Evolutionary conservation across 1,140 invertebrate genomes (phyloP).

Genomic region (Macrotrachela quadricornifera): DNA sequence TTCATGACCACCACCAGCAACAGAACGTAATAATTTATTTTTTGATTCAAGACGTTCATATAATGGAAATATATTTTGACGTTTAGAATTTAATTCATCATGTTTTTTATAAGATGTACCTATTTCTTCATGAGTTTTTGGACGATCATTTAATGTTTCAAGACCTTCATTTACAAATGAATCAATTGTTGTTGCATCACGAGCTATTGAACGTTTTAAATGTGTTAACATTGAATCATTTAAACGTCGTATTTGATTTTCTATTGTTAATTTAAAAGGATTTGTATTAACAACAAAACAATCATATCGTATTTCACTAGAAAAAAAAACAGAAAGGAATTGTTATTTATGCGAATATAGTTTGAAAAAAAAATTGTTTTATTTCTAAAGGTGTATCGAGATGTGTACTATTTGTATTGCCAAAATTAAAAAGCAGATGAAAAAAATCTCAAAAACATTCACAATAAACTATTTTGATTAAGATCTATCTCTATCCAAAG

Average conservation of each 20-base stretch:
- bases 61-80: constrained; percentile 39
- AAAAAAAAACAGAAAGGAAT: no score
- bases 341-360: no score
- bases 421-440: no score
- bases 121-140: constrained; percentile 54
- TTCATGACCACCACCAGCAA: constrained; percentile 42
- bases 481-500: no score
- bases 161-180: constrained; percentile 41
- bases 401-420: no score
- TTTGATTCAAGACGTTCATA: constrained; percentile 46
- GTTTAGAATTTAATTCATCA: constrained; percentile 39
- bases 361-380: no score
- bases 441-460: no score
- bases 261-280: constrained; percentile 58
- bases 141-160: constrained; percentile 37
- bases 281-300: constrained; percentile 51
- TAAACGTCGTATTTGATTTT: constrained; percentile 62
- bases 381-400: no score
- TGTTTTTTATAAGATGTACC: constrained; percentile 47
- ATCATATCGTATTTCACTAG: constrained; percentile 59
- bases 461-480: no score
- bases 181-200: constrained; percentile 35
- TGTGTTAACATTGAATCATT: constrained; percentile 65
- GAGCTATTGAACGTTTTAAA: constrained; percentile 42
- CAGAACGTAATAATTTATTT: constrained; percentile 38